Evolutionary conservation across 1,140 invertebrate genomes (phyloP).

Genomic region (Mamestra configurata): DNA sequence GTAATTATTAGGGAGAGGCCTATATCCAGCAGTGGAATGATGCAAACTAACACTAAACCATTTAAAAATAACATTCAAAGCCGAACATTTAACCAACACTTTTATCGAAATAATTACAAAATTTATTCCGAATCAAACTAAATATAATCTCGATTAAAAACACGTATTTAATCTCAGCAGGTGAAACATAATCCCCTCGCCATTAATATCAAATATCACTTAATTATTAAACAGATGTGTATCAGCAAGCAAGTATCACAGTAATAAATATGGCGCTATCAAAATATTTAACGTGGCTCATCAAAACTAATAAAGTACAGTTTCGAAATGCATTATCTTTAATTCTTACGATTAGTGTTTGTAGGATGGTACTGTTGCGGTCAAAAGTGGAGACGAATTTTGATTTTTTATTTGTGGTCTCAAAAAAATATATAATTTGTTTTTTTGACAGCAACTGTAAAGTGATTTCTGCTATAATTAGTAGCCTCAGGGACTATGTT

Average conservation of each 20-base stretch:
- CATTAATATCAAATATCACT: constrained; percentile 47
- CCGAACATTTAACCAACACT: not conserved
- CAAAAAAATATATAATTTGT: not conserved
- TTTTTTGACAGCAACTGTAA: not conserved
- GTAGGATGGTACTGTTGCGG: constrained; percentile 45
- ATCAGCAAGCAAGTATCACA: constrained; percentile 5
- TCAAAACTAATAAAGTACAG: constrained; percentile 49
- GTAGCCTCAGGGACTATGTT: not conserved
- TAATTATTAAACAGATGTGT: constrained; percentile 30
- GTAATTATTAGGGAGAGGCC: too few relatives aligned
- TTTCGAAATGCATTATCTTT: constrained; percentile 46
- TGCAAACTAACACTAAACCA: too few relatives aligned
- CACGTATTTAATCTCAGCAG: not conserved
- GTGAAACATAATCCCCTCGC: constrained; percentile 6
- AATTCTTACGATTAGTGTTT: constrained; percentile 40
- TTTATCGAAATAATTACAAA: not conserved
- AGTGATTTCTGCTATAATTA: not conserved
- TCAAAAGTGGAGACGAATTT: not conserved
- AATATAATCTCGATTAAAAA: constrained; percentile 13
- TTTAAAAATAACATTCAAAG: too few relatives aligned
- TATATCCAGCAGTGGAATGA: too few relatives aligned
- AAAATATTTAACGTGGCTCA: constrained; percentile 46
- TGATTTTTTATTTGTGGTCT: not conserved
- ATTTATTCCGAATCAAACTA: not conserved
- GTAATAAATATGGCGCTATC: constrained; percentile 42